Percentiles rank a stretch among this genome's conserved stretches.
Conservation (phyloP, 2,888 invertebrate species). For the Trissolcus japonicus region DNA sequence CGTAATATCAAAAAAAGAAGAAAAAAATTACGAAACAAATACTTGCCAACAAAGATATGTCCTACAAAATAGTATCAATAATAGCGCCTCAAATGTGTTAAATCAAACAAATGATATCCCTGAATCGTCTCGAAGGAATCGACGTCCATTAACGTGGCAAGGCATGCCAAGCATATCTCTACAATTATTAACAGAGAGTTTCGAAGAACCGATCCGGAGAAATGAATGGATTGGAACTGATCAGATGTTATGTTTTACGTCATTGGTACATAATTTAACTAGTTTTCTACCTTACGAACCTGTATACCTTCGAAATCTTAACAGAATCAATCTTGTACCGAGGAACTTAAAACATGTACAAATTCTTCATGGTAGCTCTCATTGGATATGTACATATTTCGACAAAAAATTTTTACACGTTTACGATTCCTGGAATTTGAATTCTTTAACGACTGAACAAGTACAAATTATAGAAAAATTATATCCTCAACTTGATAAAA, state of each 20-base stretch:
- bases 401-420: background rate
- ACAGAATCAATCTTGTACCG: conserved; percentile 19
- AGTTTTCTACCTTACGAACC: conserved; percentile 25
- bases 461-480: conserved; percentile 5
- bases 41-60: too few relatives aligned
- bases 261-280: conserved; percentile 5
- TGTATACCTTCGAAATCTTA: conserved; percentile 2
- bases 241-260: background rate
- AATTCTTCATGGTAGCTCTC: conserved; percentile 13
- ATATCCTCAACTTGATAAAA: conserved; percentile 4
- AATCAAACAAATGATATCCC: too few relatives aligned
- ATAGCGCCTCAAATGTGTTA: too few relatives aligned
- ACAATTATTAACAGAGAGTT: too few relatives aligned
- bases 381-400: conserved; percentile 20
- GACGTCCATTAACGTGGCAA: too few relatives aligned
- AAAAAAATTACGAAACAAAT: too few relatives aligned
- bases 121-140: too few relatives aligned
- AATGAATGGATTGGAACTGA: too few relatives aligned
- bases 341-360: conserved; percentile 2
- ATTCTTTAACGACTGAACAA: conserved; percentile 5
- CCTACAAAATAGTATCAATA: too few relatives aligned
- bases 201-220: too few relatives aligned
- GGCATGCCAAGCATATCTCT: too few relatives aligned
- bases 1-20: too few relatives aligned
- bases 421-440: conserved; percentile 1